Base-by-base conservation (phyloP, 2,113 vertebrate genomes). In the Cyprinus carpio region DNA sequence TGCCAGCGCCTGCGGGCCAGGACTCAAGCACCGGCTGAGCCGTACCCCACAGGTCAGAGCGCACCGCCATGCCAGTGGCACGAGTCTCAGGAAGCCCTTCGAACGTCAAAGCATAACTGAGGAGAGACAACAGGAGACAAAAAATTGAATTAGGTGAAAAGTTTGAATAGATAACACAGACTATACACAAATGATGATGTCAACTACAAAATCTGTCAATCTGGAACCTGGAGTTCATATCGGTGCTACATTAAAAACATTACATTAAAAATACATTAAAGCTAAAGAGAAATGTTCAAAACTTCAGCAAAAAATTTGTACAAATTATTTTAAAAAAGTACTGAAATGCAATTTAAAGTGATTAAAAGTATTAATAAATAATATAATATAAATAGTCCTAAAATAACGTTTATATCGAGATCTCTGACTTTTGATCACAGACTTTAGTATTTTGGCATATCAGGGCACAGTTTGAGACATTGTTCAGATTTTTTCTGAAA, bases 21-120 rank as follows among this genome's bases (percentile, higher is more conserved):
- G 88, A 89, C 62, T 91, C 90, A 87, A 84, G 86, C 69, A 82
- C 77, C 81, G 92, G 87, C 56, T 86, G 90, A 82, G 75, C 88
- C 0, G 80, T 91, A 78, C 87, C 88, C 84, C 91, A 90, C 85
- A 88, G 89, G 84, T 91, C 90, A 25, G 89, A 86, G 81, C 92
- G 84, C 46, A 86, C 91, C 37, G 88, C 93, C 93, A 95, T 95
- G 88, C 91, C 91, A 88, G 90, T 0, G n/a, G 82, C 43, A n/a
- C 71, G 0, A 82, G 81, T 83, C 87, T 86, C 62, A 54, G 46
- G 2, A 6, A 0, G 46, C 27, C 27, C 25, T 86, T 78, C 34
- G 40, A 64, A 72, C 75, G 13, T 40, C 74, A 84, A 76, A 89
- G 23, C 87, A 89, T 91, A 90, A 81, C 92, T 92, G 85, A 89